Conservation (phyloP, 2,888 invertebrate species). For the Cotesia congregata region DNA sequence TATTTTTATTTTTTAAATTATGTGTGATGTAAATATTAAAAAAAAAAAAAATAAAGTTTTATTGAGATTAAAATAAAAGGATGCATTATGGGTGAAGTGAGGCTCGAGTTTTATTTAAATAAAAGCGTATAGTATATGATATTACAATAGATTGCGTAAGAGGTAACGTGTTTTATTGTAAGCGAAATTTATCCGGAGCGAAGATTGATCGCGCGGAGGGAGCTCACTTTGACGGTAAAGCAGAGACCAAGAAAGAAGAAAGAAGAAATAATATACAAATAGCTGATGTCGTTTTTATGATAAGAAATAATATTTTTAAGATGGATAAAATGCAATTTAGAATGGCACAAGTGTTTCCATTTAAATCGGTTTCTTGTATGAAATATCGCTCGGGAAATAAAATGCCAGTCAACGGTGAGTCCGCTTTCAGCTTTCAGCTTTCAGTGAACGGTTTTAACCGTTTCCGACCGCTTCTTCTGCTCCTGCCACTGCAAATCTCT, state of each 20-base stretch:
- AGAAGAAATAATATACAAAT: neutral
- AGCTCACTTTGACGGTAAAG: neutral
- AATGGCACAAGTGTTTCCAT: slow-evolving; percentile 30
- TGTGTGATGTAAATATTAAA: neutral
- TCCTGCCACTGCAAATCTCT: slow-evolving; percentile 11
- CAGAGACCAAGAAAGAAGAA: neutral
- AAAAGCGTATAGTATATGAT: neutral
- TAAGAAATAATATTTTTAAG: slow-evolving; percentile 23
- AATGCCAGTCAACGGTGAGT: slow-evolving; percentile 38
- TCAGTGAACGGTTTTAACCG: neutral
- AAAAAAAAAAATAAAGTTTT: neutral
- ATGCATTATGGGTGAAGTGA: too few relatives aligned
- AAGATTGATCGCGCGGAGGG: neutral
- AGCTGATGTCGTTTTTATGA: slow-evolving; percentile 10
- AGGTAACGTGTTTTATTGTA: neutral
- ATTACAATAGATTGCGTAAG: too few relatives aligned
- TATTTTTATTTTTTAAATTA: neutral
- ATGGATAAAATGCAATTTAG: slow-evolving; percentile 32
- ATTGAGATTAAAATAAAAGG: too few relatives aligned
- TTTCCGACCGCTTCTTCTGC: slow-evolving; percentile 3
- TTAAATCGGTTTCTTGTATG: slow-evolving; percentile 36
- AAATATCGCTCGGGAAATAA: slow-evolving; percentile 38
- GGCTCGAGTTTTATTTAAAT: neutral
- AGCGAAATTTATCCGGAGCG: neutral
- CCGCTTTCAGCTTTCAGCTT: neutral